Conservation (phyloP, 2,888 invertebrate genomes). For the Crepidodera aurea region DNA sequence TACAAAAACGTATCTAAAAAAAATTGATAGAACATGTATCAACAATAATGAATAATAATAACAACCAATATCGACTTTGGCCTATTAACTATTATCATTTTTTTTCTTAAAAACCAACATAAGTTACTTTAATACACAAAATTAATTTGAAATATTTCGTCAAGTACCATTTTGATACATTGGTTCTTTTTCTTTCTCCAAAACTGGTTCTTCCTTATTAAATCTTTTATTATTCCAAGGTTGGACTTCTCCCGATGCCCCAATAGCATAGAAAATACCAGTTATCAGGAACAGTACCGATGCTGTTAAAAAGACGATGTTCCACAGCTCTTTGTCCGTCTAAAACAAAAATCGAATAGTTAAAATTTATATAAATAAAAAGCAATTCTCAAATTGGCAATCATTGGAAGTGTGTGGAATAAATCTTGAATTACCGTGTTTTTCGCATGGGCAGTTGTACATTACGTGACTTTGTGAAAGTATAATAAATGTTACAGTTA, state of each 20-base stretch:
- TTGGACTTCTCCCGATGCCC: conserved; percentile 43
- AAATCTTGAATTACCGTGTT: too few species aligned
- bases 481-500: too few species aligned
- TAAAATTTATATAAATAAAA: not conserved
- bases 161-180: conserved; percentile 33
- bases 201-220: conserved; percentile 13
- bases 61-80: conserved; percentile 21
- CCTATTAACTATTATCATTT: conserved; percentile 10
- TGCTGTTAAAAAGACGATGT: conserved; percentile 38
- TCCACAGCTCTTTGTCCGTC: conserved; percentile 40
- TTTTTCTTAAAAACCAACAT: not conserved
- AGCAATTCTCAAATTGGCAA: not conserved
- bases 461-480: too few species aligned
- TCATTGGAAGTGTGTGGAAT: too few species aligned
- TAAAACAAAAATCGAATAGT: conserved; percentile 27
- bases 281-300: conserved; percentile 35
- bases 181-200: conserved; percentile 34
- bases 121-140: not conserved
- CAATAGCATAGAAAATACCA: conserved; percentile 36
- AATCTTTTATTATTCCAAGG: conserved; percentile 40
- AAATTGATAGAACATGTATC: conserved; percentile 5
- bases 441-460: too few species aligned
- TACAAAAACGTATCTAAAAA: conserved; percentile 20
- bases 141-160: not conserved
- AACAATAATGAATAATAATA: conserved; percentile 8